Percentiles rank a stretch among this genome's conserved stretches.
These are phyloP conservation scores for Ceriagrion tenellum DNA, from an alignment of 2,888 invertebrate genomes.

Conservation along the genomic window DNA sequence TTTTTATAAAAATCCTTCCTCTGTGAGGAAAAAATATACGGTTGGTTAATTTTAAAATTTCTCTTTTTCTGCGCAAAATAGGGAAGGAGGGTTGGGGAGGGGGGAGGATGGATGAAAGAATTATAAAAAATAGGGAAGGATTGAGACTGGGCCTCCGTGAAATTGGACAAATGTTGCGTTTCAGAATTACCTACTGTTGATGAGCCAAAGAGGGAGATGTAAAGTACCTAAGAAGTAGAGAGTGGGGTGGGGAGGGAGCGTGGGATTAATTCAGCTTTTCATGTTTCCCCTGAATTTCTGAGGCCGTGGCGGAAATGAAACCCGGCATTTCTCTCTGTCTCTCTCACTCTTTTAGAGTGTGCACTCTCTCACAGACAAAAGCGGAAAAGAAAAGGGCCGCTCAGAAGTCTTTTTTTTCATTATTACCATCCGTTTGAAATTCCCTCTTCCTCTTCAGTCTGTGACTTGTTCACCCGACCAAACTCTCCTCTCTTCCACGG, in stretches of 20 bases:
- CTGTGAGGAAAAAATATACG: too few relatives aligned
- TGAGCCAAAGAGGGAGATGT: background rate
- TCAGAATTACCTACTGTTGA: background rate
- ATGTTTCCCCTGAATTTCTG: background rate
- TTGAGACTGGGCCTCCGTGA: background rate
- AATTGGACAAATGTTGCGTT: slow-evolving; percentile 1
- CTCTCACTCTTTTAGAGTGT: background rate
- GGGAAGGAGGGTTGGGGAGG: background rate
- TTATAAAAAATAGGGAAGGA: background rate
- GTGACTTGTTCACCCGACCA: too few relatives aligned
- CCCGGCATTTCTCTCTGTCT: background rate
- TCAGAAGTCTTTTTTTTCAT: background rate
- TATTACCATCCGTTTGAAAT: background rate
- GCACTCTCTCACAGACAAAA: background rate
- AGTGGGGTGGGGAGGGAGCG: background rate
- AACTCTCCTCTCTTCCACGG: too few relatives aligned
- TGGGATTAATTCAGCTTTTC: background rate
- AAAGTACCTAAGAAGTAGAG: too few relatives aligned
- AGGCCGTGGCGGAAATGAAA: background rate
- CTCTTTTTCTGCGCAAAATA: background rate
- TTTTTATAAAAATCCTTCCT: background rate
- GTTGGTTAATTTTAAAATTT: background rate
- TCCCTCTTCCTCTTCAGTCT: too few relatives aligned
- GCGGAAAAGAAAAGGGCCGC: background rate
- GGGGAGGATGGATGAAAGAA: background rate